Evolutionary conservation across 2,888 invertebrate species (phyloP).

Genomic region (Drosophila subquinaria): DNA sequence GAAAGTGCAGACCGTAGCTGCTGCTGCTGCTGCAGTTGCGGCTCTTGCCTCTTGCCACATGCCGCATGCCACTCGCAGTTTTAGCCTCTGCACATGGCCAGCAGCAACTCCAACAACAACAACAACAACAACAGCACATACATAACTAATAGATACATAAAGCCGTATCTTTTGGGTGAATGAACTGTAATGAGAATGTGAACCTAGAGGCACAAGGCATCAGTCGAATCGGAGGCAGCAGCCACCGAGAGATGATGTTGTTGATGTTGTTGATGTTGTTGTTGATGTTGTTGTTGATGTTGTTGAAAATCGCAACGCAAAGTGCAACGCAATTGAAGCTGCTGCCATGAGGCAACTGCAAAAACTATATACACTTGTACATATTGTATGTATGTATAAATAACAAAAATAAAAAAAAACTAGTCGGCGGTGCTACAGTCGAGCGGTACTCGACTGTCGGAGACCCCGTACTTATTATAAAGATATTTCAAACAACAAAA

Average conservation of each 20-base stretch:
- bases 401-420: constrained; percentile 5
- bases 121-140: constrained; percentile 55
- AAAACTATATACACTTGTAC: not conserved
- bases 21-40: constrained; percentile 31
- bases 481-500: no score
- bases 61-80: constrained; percentile 38
- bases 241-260: constrained; percentile 31
- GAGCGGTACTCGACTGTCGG: no score
- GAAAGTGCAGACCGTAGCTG: constrained; percentile 49
- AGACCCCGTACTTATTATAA: no score
- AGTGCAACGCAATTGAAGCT: constrained; percentile 75
- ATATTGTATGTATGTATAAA: not conserved
- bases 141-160: constrained; percentile 82
- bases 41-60: constrained; percentile 17
- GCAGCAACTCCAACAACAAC: constrained; percentile 38
- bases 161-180: constrained; percentile 81
- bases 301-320: constrained; percentile 76
- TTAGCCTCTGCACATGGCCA: constrained; percentile 57
- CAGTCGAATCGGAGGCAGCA: constrained; percentile 15
- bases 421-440: no score
- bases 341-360: constrained; percentile 38
- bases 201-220: constrained; percentile 72
- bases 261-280: no score
- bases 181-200: constrained; percentile 83
- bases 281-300: constrained; percentile 71